Evolutionary conservation across 2,888 invertebrate genomes (phyloP), one percentile per base, ranked within the genome.

Genomic region (Chloroclysta siterata): DNA sequence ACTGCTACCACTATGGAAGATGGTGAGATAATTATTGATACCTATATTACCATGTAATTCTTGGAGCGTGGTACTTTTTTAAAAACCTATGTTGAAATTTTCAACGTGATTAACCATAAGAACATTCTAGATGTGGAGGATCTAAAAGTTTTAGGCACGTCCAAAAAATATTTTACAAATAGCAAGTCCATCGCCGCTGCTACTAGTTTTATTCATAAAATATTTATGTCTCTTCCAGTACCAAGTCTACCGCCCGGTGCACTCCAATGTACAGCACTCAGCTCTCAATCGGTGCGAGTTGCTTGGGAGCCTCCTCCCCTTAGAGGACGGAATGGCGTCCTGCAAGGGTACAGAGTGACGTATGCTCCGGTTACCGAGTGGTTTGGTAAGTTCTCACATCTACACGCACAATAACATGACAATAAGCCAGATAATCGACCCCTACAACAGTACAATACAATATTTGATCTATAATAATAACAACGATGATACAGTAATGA

Each of bases 181-280:
- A 8, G 33, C 33, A 33, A 33, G 33, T 8, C 5, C 33, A 6
- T 8, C 33, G 33, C 36, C 11, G 11, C 33, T 33, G 8, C 33
- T 33, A 22, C 22, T 22, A 22, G 22, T 22, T 22, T 3, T 22
- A 22, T 2, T 33, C 8, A 33, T 33, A 39, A 39, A 39, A 11
- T 11, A 39, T 11, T 39, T 10, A 39, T 39, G 11, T 44, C 56
- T 28, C 15, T 81, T 83, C 2, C 87, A 97, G 97, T 97, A 14
- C 98, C 98, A 59, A 97, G 97, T 79, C 94, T 96, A 56, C 96
- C 97, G 17, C 97, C 97, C 4, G 96, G 97, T 77, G 95, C 96
- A 75, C 95, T 97, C 22, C 95, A 96, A 71, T 97, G 97, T 86
- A 95, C 96, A 60, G 96, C 97, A 22, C 88, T 97, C 63, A 96